Base-by-base conservation (phyloP, 2,113 vertebrate genomes). In the Gobiocypris rarus region DNA sequence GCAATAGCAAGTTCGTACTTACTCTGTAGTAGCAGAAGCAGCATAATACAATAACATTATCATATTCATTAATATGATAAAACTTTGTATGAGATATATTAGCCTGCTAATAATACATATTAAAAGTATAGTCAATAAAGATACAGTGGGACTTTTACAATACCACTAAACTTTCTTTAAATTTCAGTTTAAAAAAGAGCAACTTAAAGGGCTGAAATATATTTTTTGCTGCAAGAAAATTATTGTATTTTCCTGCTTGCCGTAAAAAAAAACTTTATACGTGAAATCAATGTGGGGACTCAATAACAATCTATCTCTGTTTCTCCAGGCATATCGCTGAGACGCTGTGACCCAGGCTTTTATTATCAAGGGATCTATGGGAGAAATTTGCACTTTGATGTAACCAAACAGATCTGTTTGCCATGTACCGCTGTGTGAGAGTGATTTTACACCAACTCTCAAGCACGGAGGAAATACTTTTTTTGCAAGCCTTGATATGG, bases 281-380 rank as follows among this genome's bases (percentile, higher is more conserved):
- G 73, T 77, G 79, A 89, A 88, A 89, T 89, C 87, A 79, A 88
- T 89, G 82, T 24, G 43, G 50, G 63, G n/a, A 84, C 82, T 71
- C 61, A 85, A 84, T 79, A 81, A 63, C 84, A 83, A 88, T 88
- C 82, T 6, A 67, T 89, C 84, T 86, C 70, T 84, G 59, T 76
- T 84, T 84, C 79, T 77, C 67, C 34, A 48, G 70, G 54, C 82
- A 24, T 48, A 84, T 65, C 41, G 2, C 61, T 34, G 48, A 45
- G 43, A 26, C 52, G 76, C 45, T 61, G 31, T n/a, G 5, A 58
- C 63, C 82, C 59, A 22, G 45, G 63, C 59, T 74, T n/a, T 86
- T 84, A 76, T 86, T 87, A 88, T 63, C 10, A 31, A 78, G 8
- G 17, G 75, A 84, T 85, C 67, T 65, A 63, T 83, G 56, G 73